Conservation (phyloP, 2,888 invertebrate species). For the Caenorhabditis plicata region DNA sequence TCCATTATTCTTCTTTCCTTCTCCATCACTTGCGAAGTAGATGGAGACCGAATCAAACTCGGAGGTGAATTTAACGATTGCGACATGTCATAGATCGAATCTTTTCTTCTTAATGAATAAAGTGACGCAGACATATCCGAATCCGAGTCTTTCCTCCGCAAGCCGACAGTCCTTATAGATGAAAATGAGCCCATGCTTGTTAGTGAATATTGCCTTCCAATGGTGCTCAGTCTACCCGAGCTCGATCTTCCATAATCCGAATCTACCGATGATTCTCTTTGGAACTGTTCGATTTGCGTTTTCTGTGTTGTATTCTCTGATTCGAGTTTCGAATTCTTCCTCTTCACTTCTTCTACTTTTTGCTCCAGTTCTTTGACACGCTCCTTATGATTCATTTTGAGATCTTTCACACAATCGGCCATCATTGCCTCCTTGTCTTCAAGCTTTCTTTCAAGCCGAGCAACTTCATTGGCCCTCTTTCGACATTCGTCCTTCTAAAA, state of each 20-base stretch:
- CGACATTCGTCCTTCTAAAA: slow-evolving; percentile 56
- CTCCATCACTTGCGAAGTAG: slow-evolving; percentile 47
- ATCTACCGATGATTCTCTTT: slow-evolving; percentile 56
- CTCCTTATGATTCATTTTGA: slow-evolving; percentile 57
- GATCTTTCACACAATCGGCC: slow-evolving; percentile 58
- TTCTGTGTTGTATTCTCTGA: slow-evolving; percentile 51
- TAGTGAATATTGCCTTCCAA: slow-evolving; percentile 47
- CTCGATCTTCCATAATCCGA: slow-evolving; percentile 56
- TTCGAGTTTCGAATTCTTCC: slow-evolving; percentile 48
- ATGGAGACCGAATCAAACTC: slow-evolving; percentile 32
- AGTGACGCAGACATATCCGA: slow-evolving; percentile 39
- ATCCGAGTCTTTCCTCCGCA: slow-evolving; percentile 35
- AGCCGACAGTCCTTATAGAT: slow-evolving; percentile 40
- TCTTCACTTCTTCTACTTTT: slow-evolving; percentile 41
- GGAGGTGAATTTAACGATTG: slow-evolving; percentile 8
- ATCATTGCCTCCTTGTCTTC: slow-evolving; percentile 59
- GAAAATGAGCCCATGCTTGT: slow-evolving; percentile 43
- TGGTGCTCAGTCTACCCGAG: slow-evolving; percentile 31
- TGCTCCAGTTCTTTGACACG: slow-evolving; percentile 52
- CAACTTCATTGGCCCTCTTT: slow-evolving; percentile 45
- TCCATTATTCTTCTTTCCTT: slow-evolving; percentile 50
- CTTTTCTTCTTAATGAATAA: slow-evolving; percentile 32
- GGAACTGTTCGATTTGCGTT: slow-evolving; percentile 43
- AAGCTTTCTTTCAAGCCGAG: slow-evolving; percentile 55
- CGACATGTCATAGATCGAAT: slow-evolving; percentile 31